These are phyloP conservation scores for Periphyllus acericola DNA, from an alignment of 2,888 invertebrate genomes.

Conservation along the genomic window DNA sequence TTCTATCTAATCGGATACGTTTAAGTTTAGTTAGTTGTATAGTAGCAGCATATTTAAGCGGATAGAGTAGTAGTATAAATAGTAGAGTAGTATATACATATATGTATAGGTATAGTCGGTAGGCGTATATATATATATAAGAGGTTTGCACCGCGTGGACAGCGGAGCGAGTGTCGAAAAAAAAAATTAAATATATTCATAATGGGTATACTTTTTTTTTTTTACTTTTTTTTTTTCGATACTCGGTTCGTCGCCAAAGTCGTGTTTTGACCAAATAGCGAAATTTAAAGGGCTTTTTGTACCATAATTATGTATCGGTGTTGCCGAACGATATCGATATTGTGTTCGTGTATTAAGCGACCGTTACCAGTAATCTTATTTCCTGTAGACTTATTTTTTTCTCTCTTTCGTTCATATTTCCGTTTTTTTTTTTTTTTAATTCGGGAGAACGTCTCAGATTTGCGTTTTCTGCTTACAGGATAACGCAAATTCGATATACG, in stretches of 20 bases:
- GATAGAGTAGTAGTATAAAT: no score
- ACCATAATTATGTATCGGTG: background rate
- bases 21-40: background rate
- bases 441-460: background rate
- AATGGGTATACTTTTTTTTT: background rate
- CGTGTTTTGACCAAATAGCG: background rate
- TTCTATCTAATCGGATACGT: background rate
- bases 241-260: background rate
- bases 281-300: background rate
- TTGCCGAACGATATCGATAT: background rate
- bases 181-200: background rate
- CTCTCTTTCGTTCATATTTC: background rate
- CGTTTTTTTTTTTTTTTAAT: background rate
- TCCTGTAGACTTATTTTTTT: background rate
- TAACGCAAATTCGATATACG: background rate
- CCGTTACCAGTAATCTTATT: constrained; percentile 14
- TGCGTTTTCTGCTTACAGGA: background rate
- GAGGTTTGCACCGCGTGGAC: background rate
- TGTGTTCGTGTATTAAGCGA: background rate
- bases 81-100: background rate
- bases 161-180: background rate
- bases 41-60: background rate
- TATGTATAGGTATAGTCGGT: background rate
- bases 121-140: background rate
- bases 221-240: background rate